A percentile compares a stretch with the other conserved stretches of the same genome.
Evolutionary conservation across 1,140 invertebrate species (phyloP).

Genomic region (Drosophila tropicalis): DNA sequence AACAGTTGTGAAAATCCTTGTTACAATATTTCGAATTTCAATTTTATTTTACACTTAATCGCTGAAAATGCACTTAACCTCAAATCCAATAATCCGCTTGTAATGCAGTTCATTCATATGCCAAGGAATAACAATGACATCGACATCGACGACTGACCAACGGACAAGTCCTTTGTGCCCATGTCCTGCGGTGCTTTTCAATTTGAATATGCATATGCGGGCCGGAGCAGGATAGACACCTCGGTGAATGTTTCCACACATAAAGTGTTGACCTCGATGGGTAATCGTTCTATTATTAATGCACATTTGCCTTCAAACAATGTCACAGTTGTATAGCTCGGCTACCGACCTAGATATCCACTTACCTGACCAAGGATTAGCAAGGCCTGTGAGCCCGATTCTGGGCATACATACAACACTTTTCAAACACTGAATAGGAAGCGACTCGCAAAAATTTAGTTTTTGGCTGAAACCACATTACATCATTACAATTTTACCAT

Average conservation of each 20-base stretch:
- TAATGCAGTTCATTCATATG: conserved; percentile 67
- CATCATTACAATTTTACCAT: too few relatives aligned
- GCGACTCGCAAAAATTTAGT: background rate
- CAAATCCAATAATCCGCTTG: conserved; percentile 81
- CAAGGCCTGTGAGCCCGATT: conserved; percentile 39
- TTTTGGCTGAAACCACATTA: background rate
- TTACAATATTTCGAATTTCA: conserved; percentile 24
- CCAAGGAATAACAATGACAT: background rate
- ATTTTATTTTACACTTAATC: conserved; percentile 52
- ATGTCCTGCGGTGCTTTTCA: conserved; percentile 62
- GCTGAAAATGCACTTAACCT: conserved; percentile 74
- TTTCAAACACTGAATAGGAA: too few relatives aligned
- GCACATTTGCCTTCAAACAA: conserved; percentile 63
- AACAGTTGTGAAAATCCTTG: conserved; percentile 66
- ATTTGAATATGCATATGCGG: conserved; percentile 66
- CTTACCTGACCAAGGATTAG: conserved; percentile 63
- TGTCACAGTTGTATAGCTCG: conserved; percentile 59
- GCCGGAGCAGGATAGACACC: conserved; percentile 6
- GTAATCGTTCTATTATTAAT: conserved; percentile 80
- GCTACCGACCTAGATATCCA: conserved; percentile 41
- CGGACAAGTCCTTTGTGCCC: conserved; percentile 43
- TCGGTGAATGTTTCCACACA: conserved; percentile 34
- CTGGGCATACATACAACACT: background rate
- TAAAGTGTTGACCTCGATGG: conserved; percentile 71
- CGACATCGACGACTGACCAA: conserved; percentile 25